Percentiles rank a stretch among this genome's conserved stretches.
These are phyloP conservation scores for Hypomecis punctinalis DNA, from an alignment of 2,888 invertebrate genomes.

Conservation along the genomic window DNA sequence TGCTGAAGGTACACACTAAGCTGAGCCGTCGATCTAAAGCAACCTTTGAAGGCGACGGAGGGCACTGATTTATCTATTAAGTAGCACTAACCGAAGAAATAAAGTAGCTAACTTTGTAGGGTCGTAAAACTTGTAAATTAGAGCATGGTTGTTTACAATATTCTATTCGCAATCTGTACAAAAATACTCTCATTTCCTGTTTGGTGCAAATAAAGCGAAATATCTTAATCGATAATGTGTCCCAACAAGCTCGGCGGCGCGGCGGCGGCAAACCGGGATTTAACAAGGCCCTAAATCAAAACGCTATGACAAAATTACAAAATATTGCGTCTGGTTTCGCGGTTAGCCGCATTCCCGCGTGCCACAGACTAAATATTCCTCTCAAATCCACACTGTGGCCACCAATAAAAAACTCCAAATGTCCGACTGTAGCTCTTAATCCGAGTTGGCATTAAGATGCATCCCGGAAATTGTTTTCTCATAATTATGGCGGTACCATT, in stretches of 20 bases:
- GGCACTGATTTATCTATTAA: too few species aligned
- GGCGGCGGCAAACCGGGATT: slow-evolving; percentile 6
- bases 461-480: slow-evolving; percentile 83
- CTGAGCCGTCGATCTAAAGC: too few species aligned
- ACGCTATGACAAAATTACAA: slow-evolving; percentile 38
- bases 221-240: slow-evolving; percentile 11
- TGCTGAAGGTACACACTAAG: too few species aligned
- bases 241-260: slow-evolving; percentile 9
- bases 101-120: not conserved
- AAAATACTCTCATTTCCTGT: not conserved
- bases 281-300: slow-evolving; percentile 32
- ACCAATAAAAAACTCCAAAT: slow-evolving; percentile 54
- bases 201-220: slow-evolving; percentile 11
- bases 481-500: slow-evolving; percentile 77
- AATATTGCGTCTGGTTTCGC: slow-evolving; percentile 25
- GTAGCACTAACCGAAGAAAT: not conserved
- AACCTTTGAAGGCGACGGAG: too few species aligned
- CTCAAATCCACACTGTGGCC: slow-evolving; percentile 44
- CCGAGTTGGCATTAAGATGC: slow-evolving; percentile 76
- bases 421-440: slow-evolving; percentile 68
- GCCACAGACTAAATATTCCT: slow-evolving; percentile 43
- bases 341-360: slow-evolving; percentile 35
- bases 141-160: not conserved
- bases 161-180: not conserved
- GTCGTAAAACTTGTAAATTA: not conserved